phyloP scores from a whole-genome alignment of 2,113 vertebrate genomes.

The Anguilla rostrata region DNA sequence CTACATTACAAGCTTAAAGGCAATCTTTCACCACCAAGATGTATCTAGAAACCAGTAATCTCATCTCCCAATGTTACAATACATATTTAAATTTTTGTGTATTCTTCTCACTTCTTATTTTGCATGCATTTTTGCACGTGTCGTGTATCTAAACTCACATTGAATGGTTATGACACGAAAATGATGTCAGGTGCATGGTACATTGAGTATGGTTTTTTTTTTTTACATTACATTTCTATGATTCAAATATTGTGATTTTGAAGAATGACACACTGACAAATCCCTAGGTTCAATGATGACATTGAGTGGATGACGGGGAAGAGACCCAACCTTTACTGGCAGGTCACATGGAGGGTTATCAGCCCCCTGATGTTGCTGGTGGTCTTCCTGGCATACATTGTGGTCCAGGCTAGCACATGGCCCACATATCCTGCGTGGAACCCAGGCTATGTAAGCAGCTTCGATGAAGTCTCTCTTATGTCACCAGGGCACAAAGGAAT shows the following conservation, averaged over 20 bases:
- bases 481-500: not conserved
- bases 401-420: conserved; percentile 56
- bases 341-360: conserved; percentile 74
- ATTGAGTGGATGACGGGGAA: conserved; percentile 81
- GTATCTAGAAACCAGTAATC: too few relatives aligned
- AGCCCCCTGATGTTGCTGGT: conserved; percentile 79
- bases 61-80: too few relatives aligned
- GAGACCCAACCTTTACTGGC: conserved; percentile 79
- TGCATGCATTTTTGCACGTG: too few relatives aligned
- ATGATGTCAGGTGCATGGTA: too few relatives aligned
- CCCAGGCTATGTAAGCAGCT: conserved; percentile 72
- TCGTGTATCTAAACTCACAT: too few relatives aligned
- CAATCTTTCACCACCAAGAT: not conserved
- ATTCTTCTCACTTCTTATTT: too few relatives aligned
- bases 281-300: conserved; percentile 79
- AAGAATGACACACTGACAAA: too few relatives aligned
- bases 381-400: conserved; percentile 74
- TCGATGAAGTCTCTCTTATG: not conserved
- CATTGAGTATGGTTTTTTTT: too few relatives aligned
- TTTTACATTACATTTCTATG: too few relatives aligned
- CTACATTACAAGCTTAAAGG: not conserved
- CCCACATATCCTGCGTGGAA: conserved; percentile 80
- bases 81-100: too few relatives aligned
- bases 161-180: too few relatives aligned
- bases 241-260: too few relatives aligned